Conservation (phyloP, 2,797 vertebrate genomes). For the Manis javanica region DNA sequence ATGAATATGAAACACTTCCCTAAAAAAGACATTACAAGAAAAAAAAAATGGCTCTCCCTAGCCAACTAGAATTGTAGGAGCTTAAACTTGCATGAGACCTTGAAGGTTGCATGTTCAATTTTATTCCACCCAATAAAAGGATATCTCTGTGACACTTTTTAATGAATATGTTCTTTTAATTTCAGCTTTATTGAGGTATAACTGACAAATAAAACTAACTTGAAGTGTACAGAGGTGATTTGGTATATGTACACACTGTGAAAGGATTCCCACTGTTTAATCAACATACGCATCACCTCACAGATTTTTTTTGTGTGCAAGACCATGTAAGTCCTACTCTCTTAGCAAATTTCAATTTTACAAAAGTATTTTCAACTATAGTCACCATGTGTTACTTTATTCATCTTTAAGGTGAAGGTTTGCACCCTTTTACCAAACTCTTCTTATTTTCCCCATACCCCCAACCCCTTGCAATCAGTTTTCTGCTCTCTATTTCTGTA, state of each 20-base stretch:
- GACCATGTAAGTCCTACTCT: neutral
- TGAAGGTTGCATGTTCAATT: constrained; percentile 6
- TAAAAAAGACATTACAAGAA: constrained; percentile 41
- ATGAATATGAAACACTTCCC: constrained; percentile 66
- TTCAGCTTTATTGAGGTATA: neutral
- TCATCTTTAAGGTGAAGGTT: neutral
- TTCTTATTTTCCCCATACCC: neutral
- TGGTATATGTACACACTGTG: neutral
- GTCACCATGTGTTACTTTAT: neutral
- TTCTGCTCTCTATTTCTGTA: neutral
- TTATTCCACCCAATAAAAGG: constrained; percentile 12
- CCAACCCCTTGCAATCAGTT: neutral
- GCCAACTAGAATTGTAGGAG: constrained; percentile 15
- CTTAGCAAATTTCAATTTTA: neutral
- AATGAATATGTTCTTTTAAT: neutral
- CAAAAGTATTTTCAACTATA: neutral
- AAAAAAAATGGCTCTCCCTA: constrained; percentile 18
- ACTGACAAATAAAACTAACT: constrained; percentile 1
- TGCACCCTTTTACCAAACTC: neutral
- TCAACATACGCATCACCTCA: neutral
- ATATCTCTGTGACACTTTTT: neutral
- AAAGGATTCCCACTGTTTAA: neutral
- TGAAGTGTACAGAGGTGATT: neutral
- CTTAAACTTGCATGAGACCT: constrained; percentile 14
- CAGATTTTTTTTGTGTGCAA: neutral